Conservation (phyloP, 1,140 invertebrate species). For the Gryllus bimaculatus region DNA sequence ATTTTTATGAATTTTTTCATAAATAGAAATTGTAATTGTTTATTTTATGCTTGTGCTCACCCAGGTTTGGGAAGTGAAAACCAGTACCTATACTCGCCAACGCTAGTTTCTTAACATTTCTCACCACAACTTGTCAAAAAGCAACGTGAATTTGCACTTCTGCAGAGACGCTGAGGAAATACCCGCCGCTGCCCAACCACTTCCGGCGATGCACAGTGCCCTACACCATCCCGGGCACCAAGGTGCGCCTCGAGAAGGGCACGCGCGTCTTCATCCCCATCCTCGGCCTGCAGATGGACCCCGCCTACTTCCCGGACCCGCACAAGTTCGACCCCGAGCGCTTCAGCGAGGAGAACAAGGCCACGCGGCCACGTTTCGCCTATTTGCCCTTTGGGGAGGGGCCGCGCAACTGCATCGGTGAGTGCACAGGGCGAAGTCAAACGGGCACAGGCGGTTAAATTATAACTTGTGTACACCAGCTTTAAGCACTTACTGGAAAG, state of each 20-base stretch:
- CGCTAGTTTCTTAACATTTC: no score
- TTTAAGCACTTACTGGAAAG: no score
- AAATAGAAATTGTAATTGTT: no score
- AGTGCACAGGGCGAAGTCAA: neutral
- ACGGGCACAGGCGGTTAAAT: no score
- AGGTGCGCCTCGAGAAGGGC: slow-evolving; percentile 36
- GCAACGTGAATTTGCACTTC: slow-evolving; percentile 8
- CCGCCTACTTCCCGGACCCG: slow-evolving; percentile 50
- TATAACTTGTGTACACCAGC: no score
- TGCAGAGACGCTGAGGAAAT: slow-evolving; percentile 38
- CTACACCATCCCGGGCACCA: slow-evolving; percentile 33
- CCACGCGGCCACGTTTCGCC: slow-evolving; percentile 29
- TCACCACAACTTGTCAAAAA: no score
- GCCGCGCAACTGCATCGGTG: slow-evolving; percentile 44
- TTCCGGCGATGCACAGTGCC: slow-evolving; percentile 38
- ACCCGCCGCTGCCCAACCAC: slow-evolving; percentile 34
- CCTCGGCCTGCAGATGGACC: slow-evolving; percentile 38
- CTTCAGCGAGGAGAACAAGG: slow-evolving; percentile 40
- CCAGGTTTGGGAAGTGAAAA: no score
- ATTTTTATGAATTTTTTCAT: no score
- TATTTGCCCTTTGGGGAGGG: slow-evolving; percentile 50
- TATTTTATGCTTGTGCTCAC: no score
- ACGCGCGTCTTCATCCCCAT: slow-evolving; percentile 36
- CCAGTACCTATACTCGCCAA: no score
- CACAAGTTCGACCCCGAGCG: slow-evolving; percentile 52